Percentiles rank a stretch among this genome's conserved stretches.
Conservation (phyloP, 2,113 vertebrate species). For the Arothron firmamentum region DNA sequence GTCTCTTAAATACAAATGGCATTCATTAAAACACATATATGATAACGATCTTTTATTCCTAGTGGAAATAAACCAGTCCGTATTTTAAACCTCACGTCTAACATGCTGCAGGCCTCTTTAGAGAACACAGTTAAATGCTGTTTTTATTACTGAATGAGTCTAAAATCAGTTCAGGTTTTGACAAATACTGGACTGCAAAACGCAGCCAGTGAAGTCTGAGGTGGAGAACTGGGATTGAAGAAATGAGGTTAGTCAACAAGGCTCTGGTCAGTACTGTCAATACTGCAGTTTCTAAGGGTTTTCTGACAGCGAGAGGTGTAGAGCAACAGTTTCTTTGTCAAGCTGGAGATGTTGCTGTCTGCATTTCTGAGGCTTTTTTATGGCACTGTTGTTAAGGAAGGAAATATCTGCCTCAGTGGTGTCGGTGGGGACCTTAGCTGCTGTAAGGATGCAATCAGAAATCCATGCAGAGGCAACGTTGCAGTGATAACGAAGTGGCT, state of each 20-base stretch:
- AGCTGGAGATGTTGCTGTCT: constrained; percentile 9
- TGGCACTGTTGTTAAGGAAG: constrained; percentile 28
- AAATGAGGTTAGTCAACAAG: background rate
- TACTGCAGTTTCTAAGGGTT: constrained; percentile 5
- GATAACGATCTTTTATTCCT: no score
- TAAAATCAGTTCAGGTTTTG: constrained; percentile 11
- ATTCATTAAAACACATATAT: constrained; percentile 1
- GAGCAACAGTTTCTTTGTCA: background rate
- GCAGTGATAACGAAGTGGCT: constrained; percentile 44
- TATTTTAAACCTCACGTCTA: no score
- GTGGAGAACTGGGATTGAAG: background rate
- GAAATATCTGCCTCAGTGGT: constrained; percentile 17
- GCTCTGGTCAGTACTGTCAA: constrained; percentile 3
- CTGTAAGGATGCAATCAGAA: constrained; percentile 18
- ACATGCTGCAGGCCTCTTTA: no score
- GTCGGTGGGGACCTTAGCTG: constrained; percentile 31
- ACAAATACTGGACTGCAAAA: constrained; percentile 18
- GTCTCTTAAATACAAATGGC: background rate
- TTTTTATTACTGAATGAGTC: no score
- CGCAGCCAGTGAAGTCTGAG: constrained; percentile 2
- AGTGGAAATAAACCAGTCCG: no score
- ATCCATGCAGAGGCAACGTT: constrained; percentile 46
- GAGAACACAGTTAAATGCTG: no score
- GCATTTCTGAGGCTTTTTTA: constrained; percentile 29
- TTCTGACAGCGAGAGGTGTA: constrained; percentile 3